Evolutionary conservation across 2,113 vertebrate species (phyloP), one percentile per base, ranked within the genome.

Genomic region (Electrona antarctica): DNA sequence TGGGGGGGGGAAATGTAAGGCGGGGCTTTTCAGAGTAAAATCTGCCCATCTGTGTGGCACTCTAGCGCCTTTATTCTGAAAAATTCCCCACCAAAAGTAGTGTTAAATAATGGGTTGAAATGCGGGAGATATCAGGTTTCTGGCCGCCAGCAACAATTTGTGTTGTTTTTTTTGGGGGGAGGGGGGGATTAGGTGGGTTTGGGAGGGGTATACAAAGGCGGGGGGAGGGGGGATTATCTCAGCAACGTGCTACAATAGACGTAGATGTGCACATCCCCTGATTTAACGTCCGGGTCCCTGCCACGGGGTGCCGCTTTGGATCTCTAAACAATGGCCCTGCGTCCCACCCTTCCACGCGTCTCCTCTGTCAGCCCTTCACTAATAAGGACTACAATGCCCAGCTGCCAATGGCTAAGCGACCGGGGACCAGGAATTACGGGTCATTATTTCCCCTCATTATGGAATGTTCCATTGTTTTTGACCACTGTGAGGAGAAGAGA

Each of bases 371-470:
- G 71, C 78, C 33, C 80, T 81, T 77, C 7, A 76, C 78, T 88
- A 80, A 88, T 82, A 84, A 82, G 61, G 77, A 86, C 88, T 79
- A 88, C 84, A 90, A 81, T 85, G 74, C 85, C 83, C 87, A 83
- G 51, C 79, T 82, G 84, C 71, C 71, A 71, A 28, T 54, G 33
- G 51, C 55, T n/a, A 74, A 74, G 56, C 71, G 79, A 74, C 73
- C 49, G 66, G 89, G 82, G 90, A 91, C 73, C 60, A 76, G 57
- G 81, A 89, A 88, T 91, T 90, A 89, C 73, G 78, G 83, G 69
- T 90, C 85, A 89, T 91, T 92, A 89, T 87, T 85, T 73, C 62
- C 68, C 71, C 74, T 88, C 71, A 84, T 89, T 90, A 80, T 67
- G 73, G 77, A 83, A 72, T 64, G 78, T 60, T 69, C 62, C 72